Evolutionary conservation across 2,888 invertebrate species (phyloP), one percentile per base, ranked within the genome.

Genomic region (Maniola hyperantus): DNA sequence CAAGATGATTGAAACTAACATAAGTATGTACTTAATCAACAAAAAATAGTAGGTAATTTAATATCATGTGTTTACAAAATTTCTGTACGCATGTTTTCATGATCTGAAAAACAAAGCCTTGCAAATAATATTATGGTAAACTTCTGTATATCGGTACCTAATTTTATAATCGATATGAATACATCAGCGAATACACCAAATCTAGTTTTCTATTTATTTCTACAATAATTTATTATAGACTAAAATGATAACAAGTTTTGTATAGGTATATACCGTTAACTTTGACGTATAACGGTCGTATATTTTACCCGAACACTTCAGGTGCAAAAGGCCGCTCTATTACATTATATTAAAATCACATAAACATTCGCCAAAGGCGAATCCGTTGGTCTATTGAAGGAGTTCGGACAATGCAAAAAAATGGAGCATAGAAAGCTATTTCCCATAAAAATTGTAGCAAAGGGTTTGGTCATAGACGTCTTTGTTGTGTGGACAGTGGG

Each of bases 341-440:
- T 85, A 83, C 83, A 75, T 73, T 81, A 81, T 84, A 89, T 89
- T 86, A 87, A 86, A 86, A 83, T 83, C 84, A 82, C 74, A 87
- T 85, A 86, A 86, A 81, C 81, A 84, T 82, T 83, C 79, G 90
- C 91, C 84, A 84, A 83, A 82, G 88, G 89, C 89, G 80, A 87
- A 84, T 87, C 82, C 81, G 83, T 87, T 84, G 74, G 80, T 72
- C 81, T 75, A 76, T 78, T 78, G 71, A 81, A 75, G 78, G 73
- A 70, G 73, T 73, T 85, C 74, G 91, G 91, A 91, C 91, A 91
- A 92, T 89, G 91, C 91, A 89, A 91, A 91, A 89, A 91, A 89
- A 88, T 89, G 77, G 91, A 91, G 89, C 90, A 85, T 83, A 85
- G 83, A 83, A 85, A 84, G 80, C 80, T 82, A 79, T 85, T 91